Conservation (phyloP, 30 jellyfish, hydroid and myxozoan genomes). For the Aurelia coerulea region DNA sequence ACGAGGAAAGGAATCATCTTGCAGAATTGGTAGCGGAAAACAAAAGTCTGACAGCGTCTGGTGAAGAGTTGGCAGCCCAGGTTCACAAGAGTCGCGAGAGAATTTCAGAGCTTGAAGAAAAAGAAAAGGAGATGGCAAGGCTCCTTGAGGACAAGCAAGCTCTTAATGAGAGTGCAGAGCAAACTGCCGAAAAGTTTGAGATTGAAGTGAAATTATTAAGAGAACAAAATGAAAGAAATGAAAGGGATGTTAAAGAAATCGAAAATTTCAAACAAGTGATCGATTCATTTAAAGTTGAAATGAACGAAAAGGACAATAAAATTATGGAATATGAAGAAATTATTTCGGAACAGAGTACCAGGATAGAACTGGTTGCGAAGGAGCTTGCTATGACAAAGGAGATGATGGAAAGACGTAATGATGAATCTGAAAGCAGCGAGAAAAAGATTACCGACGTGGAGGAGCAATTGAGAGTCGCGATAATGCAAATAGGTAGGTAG, state of each 20-base stretch:
- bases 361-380: neutral
- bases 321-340: neutral
- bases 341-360: slow-evolving; percentile 4
- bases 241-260: neutral
- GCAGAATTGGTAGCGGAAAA: neutral
- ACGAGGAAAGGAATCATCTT: neutral
- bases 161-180: slow-evolving; percentile 4
- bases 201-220: slow-evolving; percentile 15
- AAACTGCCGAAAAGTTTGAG: neutral
- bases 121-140: neutral
- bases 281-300: neutral
- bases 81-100: neutral
- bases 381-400: slow-evolving; percentile 13
- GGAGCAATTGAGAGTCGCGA: slow-evolving; percentile 35
- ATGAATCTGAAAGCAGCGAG: slow-evolving; percentile 5
- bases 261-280: neutral
- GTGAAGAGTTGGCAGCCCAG: neutral
- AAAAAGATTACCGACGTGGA: slow-evolving; percentile 15
- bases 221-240: neutral
- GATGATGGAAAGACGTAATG: neutral
- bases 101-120: slow-evolving; percentile 10
- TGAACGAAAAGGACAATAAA: slow-evolving; percentile 10
- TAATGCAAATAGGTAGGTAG: slow-evolving; percentile 38
- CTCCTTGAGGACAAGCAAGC: slow-evolving; percentile 30
- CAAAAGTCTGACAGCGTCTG: neutral